These are phyloP conservation scores for Ctenicera cuprea DNA, from an alignment of 2,888 invertebrate species.

Conservation along the genomic window DNA sequence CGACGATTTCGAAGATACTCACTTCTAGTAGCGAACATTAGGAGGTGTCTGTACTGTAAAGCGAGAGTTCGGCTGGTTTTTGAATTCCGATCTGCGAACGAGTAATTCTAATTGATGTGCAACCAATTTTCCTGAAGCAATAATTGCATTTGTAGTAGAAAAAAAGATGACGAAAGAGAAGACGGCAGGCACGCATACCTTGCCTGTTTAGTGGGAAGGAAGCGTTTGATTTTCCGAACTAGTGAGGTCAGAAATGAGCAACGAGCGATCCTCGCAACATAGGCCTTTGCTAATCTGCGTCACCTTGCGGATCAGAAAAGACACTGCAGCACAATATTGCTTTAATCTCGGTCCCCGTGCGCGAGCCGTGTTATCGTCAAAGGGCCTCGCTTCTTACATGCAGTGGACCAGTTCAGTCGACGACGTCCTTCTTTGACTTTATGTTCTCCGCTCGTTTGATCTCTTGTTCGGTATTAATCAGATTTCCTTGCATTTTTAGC, in stretches of 20 bases:
- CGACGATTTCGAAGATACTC: slow-evolving; percentile 9
- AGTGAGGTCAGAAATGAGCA: slow-evolving; percentile 55
- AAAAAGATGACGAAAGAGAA: too few relatives aligned
- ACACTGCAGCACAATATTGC: slow-evolving; percentile 67
- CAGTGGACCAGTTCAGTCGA: slow-evolving; percentile 58
- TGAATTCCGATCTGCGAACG: neutral
- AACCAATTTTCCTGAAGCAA: slow-evolving; percentile 35
- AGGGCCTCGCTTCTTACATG: slow-evolving; percentile 62
- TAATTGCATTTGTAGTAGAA: slow-evolving; percentile 2
- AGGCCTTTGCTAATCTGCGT: slow-evolving; percentile 57
- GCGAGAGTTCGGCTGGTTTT: neutral
- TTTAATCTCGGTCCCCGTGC: slow-evolving; percentile 65
- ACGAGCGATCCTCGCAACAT: slow-evolving; percentile 51
- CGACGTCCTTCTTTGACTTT: slow-evolving; percentile 58
- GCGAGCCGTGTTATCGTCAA: slow-evolving; percentile 63
- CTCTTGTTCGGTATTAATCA: slow-evolving; percentile 61
- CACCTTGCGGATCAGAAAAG: slow-evolving; percentile 61
- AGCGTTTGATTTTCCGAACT: slow-evolving; percentile 48
- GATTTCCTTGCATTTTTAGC: slow-evolving; percentile 62
- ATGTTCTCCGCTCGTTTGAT: slow-evolving; percentile 46
- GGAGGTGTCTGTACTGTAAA: neutral
- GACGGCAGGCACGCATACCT: too few relatives aligned
- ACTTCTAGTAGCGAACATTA: neutral
- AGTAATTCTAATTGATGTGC: slow-evolving; percentile 25
- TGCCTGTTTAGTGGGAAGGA: too few relatives aligned